phyloP scores from a whole-genome alignment of 2,113 vertebrate species.

The Speoplatyrhinus poulsoni region DNA sequence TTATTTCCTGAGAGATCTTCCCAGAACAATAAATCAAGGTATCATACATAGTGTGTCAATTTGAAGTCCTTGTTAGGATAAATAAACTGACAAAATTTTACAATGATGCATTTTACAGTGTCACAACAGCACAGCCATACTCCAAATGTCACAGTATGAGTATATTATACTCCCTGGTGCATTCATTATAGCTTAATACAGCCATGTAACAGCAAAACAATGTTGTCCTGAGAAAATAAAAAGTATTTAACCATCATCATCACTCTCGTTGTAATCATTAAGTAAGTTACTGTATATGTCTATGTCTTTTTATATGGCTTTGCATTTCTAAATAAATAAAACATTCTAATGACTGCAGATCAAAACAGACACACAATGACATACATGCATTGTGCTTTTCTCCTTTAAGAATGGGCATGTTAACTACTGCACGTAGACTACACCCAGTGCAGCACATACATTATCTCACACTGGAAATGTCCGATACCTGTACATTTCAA shows the following conservation, averaged over 20 bases:
- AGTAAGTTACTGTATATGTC: too few relatives aligned
- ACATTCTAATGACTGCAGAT: background rate
- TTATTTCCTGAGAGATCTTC: background rate
- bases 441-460: background rate
- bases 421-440: background rate
- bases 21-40: background rate
- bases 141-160: background rate
- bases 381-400: background rate
- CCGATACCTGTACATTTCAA: slow-evolving; percentile 13
- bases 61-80: slow-evolving; percentile 9
- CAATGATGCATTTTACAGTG: background rate
- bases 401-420: background rate
- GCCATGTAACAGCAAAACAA: background rate
- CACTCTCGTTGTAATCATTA: background rate
- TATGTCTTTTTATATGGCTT: background rate
- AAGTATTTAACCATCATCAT: background rate
- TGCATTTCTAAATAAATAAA: background rate
- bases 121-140: background rate
- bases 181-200: background rate
- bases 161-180: slow-evolving; percentile 1
- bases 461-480: background rate
- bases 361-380: background rate
- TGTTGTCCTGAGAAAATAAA: background rate
- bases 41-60: background rate
- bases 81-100: background rate